Conservation (phyloP, 2,888 invertebrate species). For the Doris montereyensis region DNA sequence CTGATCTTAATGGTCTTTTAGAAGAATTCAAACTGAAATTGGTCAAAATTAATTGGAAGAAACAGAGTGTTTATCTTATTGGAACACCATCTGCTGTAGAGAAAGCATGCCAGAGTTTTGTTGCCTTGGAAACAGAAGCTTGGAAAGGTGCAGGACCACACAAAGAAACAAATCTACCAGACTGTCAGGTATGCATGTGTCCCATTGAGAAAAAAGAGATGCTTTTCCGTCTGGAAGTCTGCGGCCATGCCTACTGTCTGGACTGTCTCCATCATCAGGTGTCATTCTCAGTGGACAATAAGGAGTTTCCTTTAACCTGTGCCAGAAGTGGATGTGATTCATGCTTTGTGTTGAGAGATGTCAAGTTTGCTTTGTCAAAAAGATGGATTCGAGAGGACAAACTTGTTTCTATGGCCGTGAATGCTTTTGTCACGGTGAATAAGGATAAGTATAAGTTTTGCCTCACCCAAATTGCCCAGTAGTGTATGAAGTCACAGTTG, state of each 20-base stretch:
- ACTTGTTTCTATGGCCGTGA: conserved; percentile 50
- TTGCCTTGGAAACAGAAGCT: neutral
- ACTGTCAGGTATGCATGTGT: conserved; percentile 64
- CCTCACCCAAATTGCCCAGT: conserved; percentile 62
- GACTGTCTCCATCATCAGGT: conserved; percentile 52
- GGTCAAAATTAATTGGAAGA: conserved; percentile 47
- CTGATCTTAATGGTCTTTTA: conserved; percentile 48
- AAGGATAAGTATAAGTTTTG: conserved; percentile 54
- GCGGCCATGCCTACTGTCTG: conserved; percentile 66
- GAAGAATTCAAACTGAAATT: conserved; percentile 40
- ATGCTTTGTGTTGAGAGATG: conserved; percentile 53
- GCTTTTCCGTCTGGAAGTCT: conserved; percentile 59
- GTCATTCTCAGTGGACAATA: conserved; percentile 46
- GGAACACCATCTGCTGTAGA: conserved; percentile 24
- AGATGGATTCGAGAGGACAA: conserved; percentile 42
- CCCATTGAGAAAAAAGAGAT: conserved; percentile 50
- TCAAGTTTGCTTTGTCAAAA: conserved; percentile 43
- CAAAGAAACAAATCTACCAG: conserved; percentile 29
- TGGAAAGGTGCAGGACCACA: neutral
- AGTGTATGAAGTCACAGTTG: conserved; percentile 55
- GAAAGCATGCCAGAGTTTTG: neutral
- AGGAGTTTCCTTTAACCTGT: conserved; percentile 60
- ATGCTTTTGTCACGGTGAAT: conserved; percentile 50
- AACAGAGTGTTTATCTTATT: conserved; percentile 25
- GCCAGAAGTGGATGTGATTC: conserved; percentile 53